Base-by-base conservation (phyloP, 2,888 invertebrate genomes). In the Hylaea fasciaria region DNA sequence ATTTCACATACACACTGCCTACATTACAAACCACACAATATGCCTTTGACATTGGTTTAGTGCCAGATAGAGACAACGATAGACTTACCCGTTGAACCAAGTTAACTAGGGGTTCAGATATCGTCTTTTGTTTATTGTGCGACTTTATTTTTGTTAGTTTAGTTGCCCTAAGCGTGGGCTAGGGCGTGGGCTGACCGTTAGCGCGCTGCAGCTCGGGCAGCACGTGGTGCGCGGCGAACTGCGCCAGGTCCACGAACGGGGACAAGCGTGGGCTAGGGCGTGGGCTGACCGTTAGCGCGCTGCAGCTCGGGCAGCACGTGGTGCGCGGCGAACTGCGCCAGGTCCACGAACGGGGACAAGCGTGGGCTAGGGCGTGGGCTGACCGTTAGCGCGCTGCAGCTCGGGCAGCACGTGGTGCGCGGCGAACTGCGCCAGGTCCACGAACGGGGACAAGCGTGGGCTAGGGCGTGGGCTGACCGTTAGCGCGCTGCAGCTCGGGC, bases 371-470 rank as follows among this genome's bases (percentile, higher is more conserved):
- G 13, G 47, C n/a, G 44, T 45, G 44, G 22, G 57, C 72, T 62
- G 39, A 96, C 96, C 93, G 80, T 97, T 94, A 4, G 94, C 83
- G 67, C 95, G 93, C 76, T 95, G 94, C 66, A 99, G 89, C 86
- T 99, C 99, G 0, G 97, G 96, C 61, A 97, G 85, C 69, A 98
- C 96, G 73, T 98, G 97, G 46, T 95, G 93, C n/a, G 94, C 93
- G 69, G 96, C 98, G 92, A 99, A 99, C 77, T 97, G 96, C 12
- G 95, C 94, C 48, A 99, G 92, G 74, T 98, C 96, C 9, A 99
- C 98, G 57, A 28, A 7, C 28, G 28, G 28, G 4, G 28, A n/a
- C n/a, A 28, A 7, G 28, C 28, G 28, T 7, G 28, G 4, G 46
- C 29, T 28, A 32, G 8, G 13, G 47, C n/a, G 44, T 45, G 44